Evolutionary conservation across 2,888 invertebrate species (phyloP).

Genomic region (Protophormia terraenovae): DNA sequence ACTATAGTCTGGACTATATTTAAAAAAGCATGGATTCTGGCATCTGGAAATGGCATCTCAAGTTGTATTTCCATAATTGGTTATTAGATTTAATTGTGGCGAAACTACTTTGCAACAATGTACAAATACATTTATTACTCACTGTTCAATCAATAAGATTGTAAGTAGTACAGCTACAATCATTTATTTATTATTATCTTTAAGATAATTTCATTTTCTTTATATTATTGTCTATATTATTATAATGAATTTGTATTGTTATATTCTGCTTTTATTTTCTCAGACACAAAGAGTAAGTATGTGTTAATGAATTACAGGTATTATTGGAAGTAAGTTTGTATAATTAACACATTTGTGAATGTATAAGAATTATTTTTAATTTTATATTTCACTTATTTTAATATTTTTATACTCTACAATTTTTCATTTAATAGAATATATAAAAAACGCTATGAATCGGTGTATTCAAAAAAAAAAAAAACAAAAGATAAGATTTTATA

Average conservation of each 20-base stretch:
- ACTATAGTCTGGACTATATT: too few species aligned
- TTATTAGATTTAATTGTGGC: too few species aligned
- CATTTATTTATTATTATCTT: neutral
- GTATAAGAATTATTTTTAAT: too few species aligned
- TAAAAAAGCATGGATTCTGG: too few species aligned
- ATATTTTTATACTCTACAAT: too few species aligned
- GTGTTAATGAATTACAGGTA: neutral
- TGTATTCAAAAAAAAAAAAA: neutral
- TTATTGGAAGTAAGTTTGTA: neutral
- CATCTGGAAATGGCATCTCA: too few species aligned
- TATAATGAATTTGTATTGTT: neutral
- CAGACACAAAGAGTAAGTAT: neutral
- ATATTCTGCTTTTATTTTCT: too few species aligned
- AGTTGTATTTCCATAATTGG: too few species aligned
- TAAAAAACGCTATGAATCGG: neutral
- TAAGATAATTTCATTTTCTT: neutral
- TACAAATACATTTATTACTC: too few species aligned
- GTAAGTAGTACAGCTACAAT: too few species aligned
- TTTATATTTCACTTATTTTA: neutral
- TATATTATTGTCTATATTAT: neutral
- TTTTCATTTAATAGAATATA: neutral
- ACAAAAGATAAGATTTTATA: neutral
- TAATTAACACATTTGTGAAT: neutral
- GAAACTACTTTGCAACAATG: too few species aligned
- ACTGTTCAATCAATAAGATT: too few species aligned